Conservation (phyloP, 2,888 invertebrate species). For the Listrodromus nycthemerus region DNA sequence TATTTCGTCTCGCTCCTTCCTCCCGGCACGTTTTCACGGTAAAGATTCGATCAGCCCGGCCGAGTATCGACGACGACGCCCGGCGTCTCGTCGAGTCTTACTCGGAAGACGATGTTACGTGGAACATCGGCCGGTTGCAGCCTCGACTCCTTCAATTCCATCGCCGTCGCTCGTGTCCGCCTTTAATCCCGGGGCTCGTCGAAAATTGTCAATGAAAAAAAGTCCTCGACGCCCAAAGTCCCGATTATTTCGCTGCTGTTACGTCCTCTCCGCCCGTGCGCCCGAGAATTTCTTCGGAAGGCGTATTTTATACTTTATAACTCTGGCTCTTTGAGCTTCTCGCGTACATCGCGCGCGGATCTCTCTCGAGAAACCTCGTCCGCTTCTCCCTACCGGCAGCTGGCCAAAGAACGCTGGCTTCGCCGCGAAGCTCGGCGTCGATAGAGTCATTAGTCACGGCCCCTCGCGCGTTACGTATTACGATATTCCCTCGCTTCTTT, state of each 20-base stretch:
- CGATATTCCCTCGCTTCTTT: conserved; percentile 70
- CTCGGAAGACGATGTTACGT: conserved; percentile 68
- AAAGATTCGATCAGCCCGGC: conserved; percentile 68
- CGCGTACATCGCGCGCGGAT: background rate
- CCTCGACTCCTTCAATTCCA: conserved; percentile 9
- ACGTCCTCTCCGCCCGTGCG: background rate
- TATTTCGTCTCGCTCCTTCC: conserved; percentile 36
- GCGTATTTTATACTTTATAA: too few species aligned
- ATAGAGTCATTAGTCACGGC: conserved; percentile 82
- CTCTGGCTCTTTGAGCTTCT: background rate
- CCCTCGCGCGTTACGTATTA: conserved; percentile 73
- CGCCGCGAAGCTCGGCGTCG: conserved; percentile 70
- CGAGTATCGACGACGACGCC: conserved; percentile 62
- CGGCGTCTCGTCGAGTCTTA: conserved; percentile 41
- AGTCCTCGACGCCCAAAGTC: conserved; percentile 12
- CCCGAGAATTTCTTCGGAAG: background rate
- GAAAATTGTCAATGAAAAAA: conserved; percentile 25
- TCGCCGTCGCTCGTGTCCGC: background rate
- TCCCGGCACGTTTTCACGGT: conserved; percentile 66
- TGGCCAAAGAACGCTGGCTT: conserved; percentile 46
- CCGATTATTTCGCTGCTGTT: conserved; percentile 30
- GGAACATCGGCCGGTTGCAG: conserved; percentile 45
- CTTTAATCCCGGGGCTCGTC: conserved; percentile 5
- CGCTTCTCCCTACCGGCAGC: conserved; percentile 28
- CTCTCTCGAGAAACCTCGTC: conserved; percentile 29